A percentile compares a stretch with the other conserved stretches of the same genome.
Evolutionary conservation across 1,140 invertebrate species (phyloP).

Genomic region (Drusus annulatus): DNA sequence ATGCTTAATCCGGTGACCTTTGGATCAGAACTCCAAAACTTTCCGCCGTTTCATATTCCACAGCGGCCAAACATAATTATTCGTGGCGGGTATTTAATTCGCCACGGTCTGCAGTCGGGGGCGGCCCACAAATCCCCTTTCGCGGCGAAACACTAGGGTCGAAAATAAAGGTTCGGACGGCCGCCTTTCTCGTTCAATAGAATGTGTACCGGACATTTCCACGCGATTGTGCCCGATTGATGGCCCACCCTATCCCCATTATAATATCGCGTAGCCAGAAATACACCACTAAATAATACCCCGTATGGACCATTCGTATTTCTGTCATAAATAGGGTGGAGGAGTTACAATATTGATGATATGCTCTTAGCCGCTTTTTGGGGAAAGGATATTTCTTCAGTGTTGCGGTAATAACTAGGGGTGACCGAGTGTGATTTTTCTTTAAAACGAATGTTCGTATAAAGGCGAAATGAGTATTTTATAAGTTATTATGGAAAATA

Average conservation of each 20-base stretch:
- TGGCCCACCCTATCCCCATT: neutral
- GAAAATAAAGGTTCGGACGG: slow-evolving; percentile 2
- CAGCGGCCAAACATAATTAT: too few relatives aligned
- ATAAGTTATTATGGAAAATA: too few relatives aligned
- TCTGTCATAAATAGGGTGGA: neutral
- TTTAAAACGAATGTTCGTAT: too few relatives aligned
- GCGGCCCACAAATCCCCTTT: neutral
- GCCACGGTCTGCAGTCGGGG: neutral
- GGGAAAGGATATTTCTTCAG: too few relatives aligned
- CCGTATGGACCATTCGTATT: neutral
- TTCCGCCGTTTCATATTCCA: too few relatives aligned
- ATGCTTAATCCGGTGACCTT: too few relatives aligned
- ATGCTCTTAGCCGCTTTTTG: neutral
- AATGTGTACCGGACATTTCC: slow-evolving; percentile 26
- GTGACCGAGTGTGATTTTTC: too few relatives aligned
- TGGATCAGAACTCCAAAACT: too few relatives aligned
- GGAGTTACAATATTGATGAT: neutral
- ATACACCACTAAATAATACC: slow-evolving; percentile 7
- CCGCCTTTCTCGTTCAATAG: slow-evolving; percentile 21
- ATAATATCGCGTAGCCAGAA: neutral
- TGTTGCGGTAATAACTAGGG: too few relatives aligned
- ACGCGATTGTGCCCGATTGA: slow-evolving; percentile 26
- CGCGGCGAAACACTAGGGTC: neutral
- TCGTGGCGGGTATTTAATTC: too few relatives aligned
- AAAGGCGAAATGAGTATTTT: too few relatives aligned